Evolutionary conservation across 1,140 invertebrate species (phyloP).

Genomic region (Lineus longissimus): DNA sequence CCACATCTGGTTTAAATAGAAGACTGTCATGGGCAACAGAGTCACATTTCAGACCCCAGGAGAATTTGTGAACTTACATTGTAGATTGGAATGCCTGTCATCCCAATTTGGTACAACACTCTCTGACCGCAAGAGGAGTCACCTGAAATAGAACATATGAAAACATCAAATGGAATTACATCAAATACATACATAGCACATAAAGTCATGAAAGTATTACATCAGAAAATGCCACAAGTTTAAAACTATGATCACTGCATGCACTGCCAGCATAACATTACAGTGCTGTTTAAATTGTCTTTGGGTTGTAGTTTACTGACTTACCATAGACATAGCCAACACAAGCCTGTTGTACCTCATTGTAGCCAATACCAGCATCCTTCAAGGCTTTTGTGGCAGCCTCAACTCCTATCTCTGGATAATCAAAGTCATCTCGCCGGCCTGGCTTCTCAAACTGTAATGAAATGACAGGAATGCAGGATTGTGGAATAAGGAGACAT

Average conservation of each 20-base stretch:
- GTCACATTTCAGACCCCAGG: too few species aligned
- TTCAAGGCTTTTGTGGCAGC: constrained; percentile 79
- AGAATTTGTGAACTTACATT: too few species aligned
- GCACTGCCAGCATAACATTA: too few species aligned
- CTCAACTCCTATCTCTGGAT: constrained; percentile 92
- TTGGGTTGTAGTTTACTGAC: too few species aligned
- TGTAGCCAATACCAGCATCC: constrained; percentile 80
- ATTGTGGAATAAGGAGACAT: constrained; percentile 15
- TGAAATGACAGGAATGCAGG: too few species aligned
- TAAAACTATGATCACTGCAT: too few species aligned
- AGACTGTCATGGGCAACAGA: background rate
- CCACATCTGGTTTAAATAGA: too few species aligned
- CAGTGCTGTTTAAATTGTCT: too few species aligned
- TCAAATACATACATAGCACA: background rate
- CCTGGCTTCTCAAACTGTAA: constrained; percentile 84
- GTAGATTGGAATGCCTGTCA: constrained; percentile 95
- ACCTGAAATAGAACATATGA: constrained; percentile 53
- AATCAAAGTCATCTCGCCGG: constrained; percentile 74
- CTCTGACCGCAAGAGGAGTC: constrained; percentile 95
- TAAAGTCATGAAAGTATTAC: too few species aligned
- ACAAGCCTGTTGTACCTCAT: constrained; percentile 79
- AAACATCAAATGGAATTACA: too few species aligned
- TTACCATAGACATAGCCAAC: constrained; percentile 91
- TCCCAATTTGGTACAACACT: constrained; percentile 88
- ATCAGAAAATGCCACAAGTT: too few species aligned